Evolutionary conservation across 37 sponge, comb jelly and placozoan genomes (phyloP), one percentile per base, ranked within the genome.

Genomic region (Cladorhizidae sp.): DNA sequence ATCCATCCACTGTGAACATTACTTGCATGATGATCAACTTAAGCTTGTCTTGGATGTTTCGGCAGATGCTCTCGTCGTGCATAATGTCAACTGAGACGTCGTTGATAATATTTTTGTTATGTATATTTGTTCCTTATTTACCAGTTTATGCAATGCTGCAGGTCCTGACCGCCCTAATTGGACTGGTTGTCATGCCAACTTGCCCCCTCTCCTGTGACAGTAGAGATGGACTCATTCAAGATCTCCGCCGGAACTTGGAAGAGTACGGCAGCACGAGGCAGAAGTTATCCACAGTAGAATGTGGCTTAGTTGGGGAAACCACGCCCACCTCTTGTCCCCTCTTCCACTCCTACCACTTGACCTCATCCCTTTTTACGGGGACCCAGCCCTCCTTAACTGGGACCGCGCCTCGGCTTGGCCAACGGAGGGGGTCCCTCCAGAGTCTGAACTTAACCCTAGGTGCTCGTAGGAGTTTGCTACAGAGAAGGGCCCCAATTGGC

Each of bases 151-250:
- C n/a, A n/a, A n/a, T n/a, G 2, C 8, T 33, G 51, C 62, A 69
- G 70, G 33, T 79, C 22, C 56, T 79, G 0, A 33, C 20, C 0
- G 56, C 69, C 40, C 6, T 50, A 31, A n/a, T 49, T 20, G 39
- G 58, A 49, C 33, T 74, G 32, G 56, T 29, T 1, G 29, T 74
- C 6, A 14, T 51, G 15, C 56, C 57, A 1, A 74, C 74, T 33
- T 74, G 74, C 28, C 74, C 74, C 5, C 74, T 74, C 36, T 9
- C 40, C 1, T 12, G 12, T 15, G 74, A 74, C 18, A 54, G 17
- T 17, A 55, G 56, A 8, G 56, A 41, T 12, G 28, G 54, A 12
- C 2, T 74, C 11, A 51, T 74, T 23, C 36, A 74, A 15, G 29
- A 52, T 3, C 56, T 74, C 1, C 2, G 7, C 25, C 1, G 12